Conservation (phyloP, 2,797 vertebrate species). For the Lagocephalus sceleratus region DNA sequence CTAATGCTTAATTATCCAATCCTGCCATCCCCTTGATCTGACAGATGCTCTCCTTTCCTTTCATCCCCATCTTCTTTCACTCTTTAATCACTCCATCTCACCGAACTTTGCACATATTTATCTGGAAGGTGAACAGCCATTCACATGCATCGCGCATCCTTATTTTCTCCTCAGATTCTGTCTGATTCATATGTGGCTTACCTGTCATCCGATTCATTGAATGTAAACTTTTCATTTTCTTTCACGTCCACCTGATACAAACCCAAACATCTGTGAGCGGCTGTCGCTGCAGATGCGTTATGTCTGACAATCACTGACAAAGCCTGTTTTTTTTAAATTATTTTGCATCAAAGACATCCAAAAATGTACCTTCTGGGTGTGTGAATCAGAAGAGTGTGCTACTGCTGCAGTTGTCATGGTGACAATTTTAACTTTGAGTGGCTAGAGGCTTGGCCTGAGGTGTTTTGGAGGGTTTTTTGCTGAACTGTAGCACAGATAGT, state of each 20-base stretch:
- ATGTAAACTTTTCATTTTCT: constrained; percentile 15
- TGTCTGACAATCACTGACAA: constrained; percentile 18
- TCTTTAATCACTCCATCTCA: constrained; percentile 45
- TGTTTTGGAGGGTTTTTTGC: constrained; percentile 37
- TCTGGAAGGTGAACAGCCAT: constrained; percentile 36
- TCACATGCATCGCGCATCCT: constrained; percentile 16
- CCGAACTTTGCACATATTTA: constrained; percentile 17
- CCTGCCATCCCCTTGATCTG: constrained; percentile 47
- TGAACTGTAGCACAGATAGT: constrained; percentile 27
- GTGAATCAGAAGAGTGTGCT: constrained; percentile 14
- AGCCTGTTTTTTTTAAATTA: constrained; percentile 5
- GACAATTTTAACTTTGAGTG: constrained; percentile 54
- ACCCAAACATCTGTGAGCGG: not conserved
- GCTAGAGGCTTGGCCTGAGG: constrained; percentile 61
- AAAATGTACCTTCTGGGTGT: constrained; percentile 20
- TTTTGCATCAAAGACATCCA: constrained; percentile 19
- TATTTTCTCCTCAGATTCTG: constrained; percentile 34
- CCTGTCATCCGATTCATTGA: constrained; percentile 33
- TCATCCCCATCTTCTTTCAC: constrained; percentile 34
- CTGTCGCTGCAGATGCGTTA: constrained; percentile 4
- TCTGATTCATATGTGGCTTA: constrained; percentile 42
- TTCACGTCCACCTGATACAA: constrained; percentile 2
- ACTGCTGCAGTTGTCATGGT: constrained; percentile 52
- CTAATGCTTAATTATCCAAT: constrained; percentile 58
- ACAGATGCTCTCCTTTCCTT: constrained; percentile 43